These are phyloP conservation scores for Rhegmatorhina hoffmannsi DNA, from an alignment of 2,113 vertebrate species.

Conservation along the genomic window DNA sequence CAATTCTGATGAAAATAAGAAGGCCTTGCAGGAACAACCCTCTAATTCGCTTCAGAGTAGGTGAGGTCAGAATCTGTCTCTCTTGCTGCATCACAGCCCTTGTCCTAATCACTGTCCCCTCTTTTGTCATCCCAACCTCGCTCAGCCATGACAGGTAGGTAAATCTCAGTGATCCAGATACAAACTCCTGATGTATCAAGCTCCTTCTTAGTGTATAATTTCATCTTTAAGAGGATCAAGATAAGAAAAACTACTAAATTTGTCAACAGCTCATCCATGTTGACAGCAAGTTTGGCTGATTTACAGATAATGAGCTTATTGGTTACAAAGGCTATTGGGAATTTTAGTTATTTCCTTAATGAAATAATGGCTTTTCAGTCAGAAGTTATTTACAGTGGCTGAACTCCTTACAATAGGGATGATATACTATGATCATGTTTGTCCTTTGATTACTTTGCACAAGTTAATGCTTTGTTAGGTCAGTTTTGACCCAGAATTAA, in stretches of 20 bases:
- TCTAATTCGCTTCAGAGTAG: not conserved
- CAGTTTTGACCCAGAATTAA: not conserved
- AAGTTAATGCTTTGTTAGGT: not conserved
- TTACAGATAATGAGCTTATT: conserved; percentile 38
- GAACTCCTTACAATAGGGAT: not conserved
- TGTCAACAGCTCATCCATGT: not conserved
- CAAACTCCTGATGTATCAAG: not conserved
- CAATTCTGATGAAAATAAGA: not conserved
- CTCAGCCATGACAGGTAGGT: not conserved
- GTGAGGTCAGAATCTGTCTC: not conserved
- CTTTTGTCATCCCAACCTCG: not conserved
- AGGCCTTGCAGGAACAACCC: not conserved
- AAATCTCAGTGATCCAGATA: not conserved
- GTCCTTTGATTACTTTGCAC: not conserved
- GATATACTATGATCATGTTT: not conserved
- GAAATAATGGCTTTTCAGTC: conserved; percentile 33
- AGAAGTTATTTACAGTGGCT: conserved; percentile 26
- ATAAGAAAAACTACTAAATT: conserved; percentile 54
- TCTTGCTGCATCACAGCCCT: not conserved
- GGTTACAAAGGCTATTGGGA: conserved; percentile 30
- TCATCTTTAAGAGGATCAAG: conserved; percentile 15
- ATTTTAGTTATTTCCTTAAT: conserved; percentile 56
- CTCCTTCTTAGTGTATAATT: conserved; percentile 14
- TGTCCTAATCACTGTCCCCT: not conserved
- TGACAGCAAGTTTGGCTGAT: conserved; percentile 32